Conservation (phyloP, 2,888 invertebrate genomes). For the Rhopalosiphum nymphaeae region DNA sequence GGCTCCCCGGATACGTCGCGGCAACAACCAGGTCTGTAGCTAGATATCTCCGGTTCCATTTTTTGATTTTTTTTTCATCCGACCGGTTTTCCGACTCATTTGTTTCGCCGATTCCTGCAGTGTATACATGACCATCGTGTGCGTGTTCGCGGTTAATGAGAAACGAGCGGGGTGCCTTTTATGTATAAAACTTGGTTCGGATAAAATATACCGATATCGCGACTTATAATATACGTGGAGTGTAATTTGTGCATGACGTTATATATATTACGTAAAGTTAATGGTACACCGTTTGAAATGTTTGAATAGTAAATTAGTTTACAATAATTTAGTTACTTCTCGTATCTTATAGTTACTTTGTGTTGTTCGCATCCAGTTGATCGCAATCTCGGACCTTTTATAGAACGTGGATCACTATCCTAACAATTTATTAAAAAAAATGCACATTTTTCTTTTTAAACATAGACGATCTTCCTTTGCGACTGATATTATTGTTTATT, state of each 20-base stretch:
- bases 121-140: neutral
- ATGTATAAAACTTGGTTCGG: neutral
- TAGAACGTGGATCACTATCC: neutral
- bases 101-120: neutral
- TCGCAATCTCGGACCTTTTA: neutral
- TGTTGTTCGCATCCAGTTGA: neutral
- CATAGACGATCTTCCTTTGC: neutral
- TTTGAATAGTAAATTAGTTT: neutral
- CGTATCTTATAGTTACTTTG: neutral
- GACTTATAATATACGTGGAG: neutral
- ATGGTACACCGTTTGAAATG: neutral
- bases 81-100: constrained; percentile 17
- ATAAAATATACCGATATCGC: neutral
- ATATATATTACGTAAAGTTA: neutral
- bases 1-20: neutral
- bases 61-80: neutral
- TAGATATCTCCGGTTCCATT: neutral
- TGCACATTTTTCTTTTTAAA: neutral
- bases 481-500: neutral
- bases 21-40: neutral
- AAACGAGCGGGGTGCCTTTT: neutral
- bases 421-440: neutral
- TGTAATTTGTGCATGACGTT: neutral
- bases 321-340: neutral
- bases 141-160: constrained; percentile 17